Base-by-base conservation (phyloP, 23 tunicate species). In the Halocynthia aurantium region DNA sequence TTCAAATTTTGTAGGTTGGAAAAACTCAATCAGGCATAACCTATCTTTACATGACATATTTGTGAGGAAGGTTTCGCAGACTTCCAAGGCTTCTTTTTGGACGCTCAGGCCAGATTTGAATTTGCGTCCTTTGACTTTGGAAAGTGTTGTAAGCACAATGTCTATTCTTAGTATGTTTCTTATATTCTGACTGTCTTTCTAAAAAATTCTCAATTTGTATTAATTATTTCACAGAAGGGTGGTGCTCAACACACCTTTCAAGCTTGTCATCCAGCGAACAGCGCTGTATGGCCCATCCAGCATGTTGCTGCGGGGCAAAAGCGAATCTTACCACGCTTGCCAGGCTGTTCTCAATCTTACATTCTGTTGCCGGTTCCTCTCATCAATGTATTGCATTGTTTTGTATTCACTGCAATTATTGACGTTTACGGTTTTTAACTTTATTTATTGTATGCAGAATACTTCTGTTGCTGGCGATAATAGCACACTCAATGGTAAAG, bases 61-160 rank as follows among this genome's bases (percentile, higher is more conserved):
- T 84, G 87, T 84, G 7, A 78, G 96, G 7, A 85, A 89, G 62
- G 84, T 84, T 6, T 71, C 85, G 20, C 58, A 72, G 69, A 82
- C 84, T 8, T 89, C 96, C 52, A 89, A 89, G 70, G 84, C 89
- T 52, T 89, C 96, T 11, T 89, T 75, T 69, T 89, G 96, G 96
- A 89, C 96, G 19, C 70, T 89, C 7, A 62, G 96, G 63, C 76
- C 88, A 8, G 96, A 89, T 69, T 75, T 89, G 6, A 89, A 89
- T 60, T 44, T 79, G 20, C 57, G 96, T 53, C 96, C 96, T 22
- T 55, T 89, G 53, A 89, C 96, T 1, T 61, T 89, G 67, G 96
- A 84, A 49, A 83, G 85, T 53, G 78, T 89, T 72, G 96, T 84
- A 51, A 62, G 88, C 76, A 53, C 15, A n/a, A 50, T 51, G 60